These are phyloP conservation scores for Sisyra nigra DNA, from an alignment of 2,888 invertebrate species.

Conservation along the genomic window DNA sequence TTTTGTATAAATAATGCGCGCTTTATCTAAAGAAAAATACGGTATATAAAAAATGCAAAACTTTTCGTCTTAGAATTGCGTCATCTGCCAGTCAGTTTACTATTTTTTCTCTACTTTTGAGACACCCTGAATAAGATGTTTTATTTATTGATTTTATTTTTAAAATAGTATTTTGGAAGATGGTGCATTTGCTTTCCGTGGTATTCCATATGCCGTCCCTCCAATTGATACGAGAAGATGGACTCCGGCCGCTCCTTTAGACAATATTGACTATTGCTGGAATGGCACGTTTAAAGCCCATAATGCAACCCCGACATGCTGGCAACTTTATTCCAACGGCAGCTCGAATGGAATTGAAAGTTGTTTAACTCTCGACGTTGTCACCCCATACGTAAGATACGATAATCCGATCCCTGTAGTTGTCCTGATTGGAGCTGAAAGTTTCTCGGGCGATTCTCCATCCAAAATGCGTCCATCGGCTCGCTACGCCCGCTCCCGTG, in stretches of 20 bases:
- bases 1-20: too few species aligned
- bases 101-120: too few species aligned
- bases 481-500: constrained; percentile 55
- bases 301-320: constrained; percentile 47
- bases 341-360: constrained; percentile 57
- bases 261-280: constrained; percentile 60
- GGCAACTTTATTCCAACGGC: constrained; percentile 52
- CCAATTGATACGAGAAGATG: constrained; percentile 54
- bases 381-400: constrained; percentile 61
- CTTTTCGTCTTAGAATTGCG: too few species aligned
- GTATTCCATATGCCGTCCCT: constrained; percentile 65
- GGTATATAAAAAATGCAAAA: too few species aligned
- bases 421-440: constrained; percentile 64
- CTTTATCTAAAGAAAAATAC: too few species aligned
- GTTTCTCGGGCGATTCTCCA: constrained; percentile 60
- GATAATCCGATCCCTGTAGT: constrained; percentile 67
- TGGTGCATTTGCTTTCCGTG: constrained; percentile 63
- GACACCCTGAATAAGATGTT: too few species aligned
- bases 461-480: constrained; percentile 58
- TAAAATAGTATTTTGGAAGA: constrained; percentile 49
- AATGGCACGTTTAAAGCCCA: constrained; percentile 54
- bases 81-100: too few species aligned
- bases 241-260: constrained; percentile 47
- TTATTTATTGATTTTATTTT: constrained; percentile 7
- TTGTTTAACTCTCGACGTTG: constrained; percentile 67